Evolutionary conservation across 2,888 invertebrate genomes (phyloP).

Genomic region (Andrena flavipes): DNA sequence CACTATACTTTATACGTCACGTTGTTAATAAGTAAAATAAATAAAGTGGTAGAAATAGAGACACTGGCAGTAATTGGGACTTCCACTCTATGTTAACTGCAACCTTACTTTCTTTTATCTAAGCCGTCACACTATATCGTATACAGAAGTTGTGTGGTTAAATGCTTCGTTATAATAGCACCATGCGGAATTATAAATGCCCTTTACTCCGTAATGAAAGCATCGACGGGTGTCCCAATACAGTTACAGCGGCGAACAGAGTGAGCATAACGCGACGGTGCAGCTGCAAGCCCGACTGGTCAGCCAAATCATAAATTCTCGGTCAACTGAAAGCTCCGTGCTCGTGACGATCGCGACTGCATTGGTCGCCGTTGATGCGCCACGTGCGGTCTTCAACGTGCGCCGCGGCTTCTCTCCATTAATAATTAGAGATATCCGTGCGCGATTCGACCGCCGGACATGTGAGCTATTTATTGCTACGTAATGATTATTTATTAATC

Average conservation of each 20-base stretch:
- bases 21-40: too few species aligned
- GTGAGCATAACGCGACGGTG: conserved; percentile 31
- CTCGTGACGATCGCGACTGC: conserved; percentile 52
- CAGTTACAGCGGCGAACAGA: conserved; percentile 3
- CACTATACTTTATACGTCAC: too few species aligned
- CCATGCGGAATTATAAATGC: too few species aligned
- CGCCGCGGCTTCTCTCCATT: conserved; percentile 68
- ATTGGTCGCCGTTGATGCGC: conserved; percentile 56
- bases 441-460: conserved; percentile 67
- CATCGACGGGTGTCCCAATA: conserved; percentile 4
- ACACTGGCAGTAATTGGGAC: too few species aligned
- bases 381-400: conserved; percentile 73
- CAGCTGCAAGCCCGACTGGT: conserved; percentile 35
- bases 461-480: conserved; percentile 81
- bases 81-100: too few species aligned
- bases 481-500: conserved; percentile 84
- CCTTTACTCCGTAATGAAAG: conserved; percentile 10
- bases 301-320: conserved; percentile 70
- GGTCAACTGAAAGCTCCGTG: conserved; percentile 61
- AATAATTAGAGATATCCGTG: conserved; percentile 76
- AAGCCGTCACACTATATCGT: too few species aligned
- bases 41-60: too few species aligned
- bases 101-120: too few species aligned
- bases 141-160: too few species aligned
- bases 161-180: too few species aligned